phyloP scores from a whole-genome alignment of 2,888 invertebrate species.

The Dasypolia templi region DNA sequence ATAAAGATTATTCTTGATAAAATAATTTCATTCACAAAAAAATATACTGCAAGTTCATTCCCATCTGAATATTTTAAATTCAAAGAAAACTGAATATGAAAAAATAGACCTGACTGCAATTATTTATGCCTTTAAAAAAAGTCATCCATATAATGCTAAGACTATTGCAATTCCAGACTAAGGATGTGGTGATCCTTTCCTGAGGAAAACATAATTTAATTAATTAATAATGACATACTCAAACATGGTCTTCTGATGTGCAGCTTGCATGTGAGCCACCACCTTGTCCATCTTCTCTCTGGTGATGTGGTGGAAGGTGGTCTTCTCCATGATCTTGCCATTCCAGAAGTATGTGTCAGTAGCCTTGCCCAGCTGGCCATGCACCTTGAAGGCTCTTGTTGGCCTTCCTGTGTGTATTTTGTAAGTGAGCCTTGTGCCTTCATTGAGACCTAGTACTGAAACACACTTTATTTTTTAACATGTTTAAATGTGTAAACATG shows the following conservation, averaged over 20 bases:
- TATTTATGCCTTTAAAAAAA: slow-evolving; percentile 1
- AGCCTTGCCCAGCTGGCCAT: slow-evolving; percentile 94
- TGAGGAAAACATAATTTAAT: not conserved
- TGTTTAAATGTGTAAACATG: not conserved
- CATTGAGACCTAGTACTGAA: slow-evolving; percentile 94
- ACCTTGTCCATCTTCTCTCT: slow-evolving; percentile 93
- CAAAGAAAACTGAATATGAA: not conserved
- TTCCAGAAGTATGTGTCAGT: slow-evolving; percentile 93
- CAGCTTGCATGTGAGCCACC: slow-evolving; percentile 95
- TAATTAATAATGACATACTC: slow-evolving; percentile 90
- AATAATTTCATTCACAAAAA: not conserved
- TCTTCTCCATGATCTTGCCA: slow-evolving; percentile 93
- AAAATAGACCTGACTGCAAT: not conserved
- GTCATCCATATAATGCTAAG: not conserved
- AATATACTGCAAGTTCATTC: not conserved
- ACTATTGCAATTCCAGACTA: not conserved
- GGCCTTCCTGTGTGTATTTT: slow-evolving; percentile 91
- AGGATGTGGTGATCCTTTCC: not conserved
- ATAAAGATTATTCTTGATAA: not conserved
- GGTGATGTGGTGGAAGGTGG: slow-evolving; percentile 93
- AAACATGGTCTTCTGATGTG: slow-evolving; percentile 96
- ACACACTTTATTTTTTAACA: too few relatives aligned
- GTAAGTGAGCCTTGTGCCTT: slow-evolving; percentile 90
- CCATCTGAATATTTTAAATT: slow-evolving; percentile 12
- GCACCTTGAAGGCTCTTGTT: slow-evolving; percentile 93